phyloP scores from a whole-genome alignment of 2,797 vertebrate genomes.

The Anas flavirostris region DNA sequence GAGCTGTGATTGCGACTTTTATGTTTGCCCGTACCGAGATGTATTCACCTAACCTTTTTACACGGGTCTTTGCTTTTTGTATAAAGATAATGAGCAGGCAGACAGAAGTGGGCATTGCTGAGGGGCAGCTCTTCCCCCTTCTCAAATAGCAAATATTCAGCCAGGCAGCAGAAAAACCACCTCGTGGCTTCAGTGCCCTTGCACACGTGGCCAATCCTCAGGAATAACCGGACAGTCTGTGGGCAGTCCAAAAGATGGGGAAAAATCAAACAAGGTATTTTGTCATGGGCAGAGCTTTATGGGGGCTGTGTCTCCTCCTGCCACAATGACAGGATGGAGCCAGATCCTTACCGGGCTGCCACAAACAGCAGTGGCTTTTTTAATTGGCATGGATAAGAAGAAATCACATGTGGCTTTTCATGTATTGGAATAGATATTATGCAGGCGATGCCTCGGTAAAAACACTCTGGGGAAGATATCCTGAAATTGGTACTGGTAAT shows the following conservation, averaged over 20 bases:
- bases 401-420: neutral
- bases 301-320: neutral
- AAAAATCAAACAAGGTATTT: neutral
- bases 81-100: neutral
- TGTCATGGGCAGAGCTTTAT: neutral
- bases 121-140: neutral
- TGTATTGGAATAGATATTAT: neutral
- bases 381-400: neutral
- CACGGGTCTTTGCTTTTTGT: neutral
- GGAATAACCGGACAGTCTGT: neutral
- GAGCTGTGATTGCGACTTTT: neutral
- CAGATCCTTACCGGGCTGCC: neutral
- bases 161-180: neutral
- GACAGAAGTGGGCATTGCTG: neutral
- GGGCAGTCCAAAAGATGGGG: neutral
- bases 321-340: neutral
- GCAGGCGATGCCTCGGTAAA: neutral
- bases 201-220: accelerated
- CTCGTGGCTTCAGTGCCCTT: neutral
- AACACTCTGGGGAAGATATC: neutral
- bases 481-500: accelerated
- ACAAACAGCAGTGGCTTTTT: neutral
- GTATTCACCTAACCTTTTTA: neutral
- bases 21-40: neutral
- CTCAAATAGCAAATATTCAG: neutral